Percentiles rank a stretch among this genome's conserved stretches.
Conservation (phyloP, 2,888 invertebrate species). For the Rhagium mordax region DNA sequence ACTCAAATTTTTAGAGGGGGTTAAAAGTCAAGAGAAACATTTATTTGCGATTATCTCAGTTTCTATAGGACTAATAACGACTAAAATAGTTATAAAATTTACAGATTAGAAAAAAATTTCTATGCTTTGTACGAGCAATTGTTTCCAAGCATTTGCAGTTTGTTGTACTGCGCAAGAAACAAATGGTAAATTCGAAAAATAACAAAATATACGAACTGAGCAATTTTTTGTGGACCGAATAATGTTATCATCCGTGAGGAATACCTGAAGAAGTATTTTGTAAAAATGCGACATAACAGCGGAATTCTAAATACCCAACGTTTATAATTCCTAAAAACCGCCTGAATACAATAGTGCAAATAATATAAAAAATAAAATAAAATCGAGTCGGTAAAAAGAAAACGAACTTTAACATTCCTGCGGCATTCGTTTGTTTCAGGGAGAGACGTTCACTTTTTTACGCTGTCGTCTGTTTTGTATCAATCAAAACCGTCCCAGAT, state of each 20-base stretch:
- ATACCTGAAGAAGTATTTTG: conserved; percentile 39
- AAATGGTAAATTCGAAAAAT: neutral
- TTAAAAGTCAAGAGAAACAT: too few relatives aligned
- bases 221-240: conserved; percentile 26
- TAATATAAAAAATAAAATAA: conserved; percentile 55
- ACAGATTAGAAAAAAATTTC: too few relatives aligned
- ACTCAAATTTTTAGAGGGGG: too few relatives aligned
- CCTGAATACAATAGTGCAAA: conserved; percentile 64
- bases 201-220: neutral
- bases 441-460: conserved; percentile 65
- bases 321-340: conserved; percentile 64
- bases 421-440: conserved; percentile 65
- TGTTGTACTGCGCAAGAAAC: neutral
- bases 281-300: conserved; percentile 64
- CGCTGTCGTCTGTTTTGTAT: conserved; percentile 68
- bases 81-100: too few relatives aligned
- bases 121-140: too few relatives aligned
- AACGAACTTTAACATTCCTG: conserved; percentile 64
- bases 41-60: too few relatives aligned
- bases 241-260: conserved; percentile 36
- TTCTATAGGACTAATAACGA: too few relatives aligned
- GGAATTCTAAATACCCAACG: conserved; percentile 64
- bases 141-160: too few relatives aligned
- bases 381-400: conserved; percentile 60
- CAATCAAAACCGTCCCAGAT: conserved; percentile 66